Conservation (phyloP, 2,113 vertebrate genomes). For the Pan paniscus region DNA sequence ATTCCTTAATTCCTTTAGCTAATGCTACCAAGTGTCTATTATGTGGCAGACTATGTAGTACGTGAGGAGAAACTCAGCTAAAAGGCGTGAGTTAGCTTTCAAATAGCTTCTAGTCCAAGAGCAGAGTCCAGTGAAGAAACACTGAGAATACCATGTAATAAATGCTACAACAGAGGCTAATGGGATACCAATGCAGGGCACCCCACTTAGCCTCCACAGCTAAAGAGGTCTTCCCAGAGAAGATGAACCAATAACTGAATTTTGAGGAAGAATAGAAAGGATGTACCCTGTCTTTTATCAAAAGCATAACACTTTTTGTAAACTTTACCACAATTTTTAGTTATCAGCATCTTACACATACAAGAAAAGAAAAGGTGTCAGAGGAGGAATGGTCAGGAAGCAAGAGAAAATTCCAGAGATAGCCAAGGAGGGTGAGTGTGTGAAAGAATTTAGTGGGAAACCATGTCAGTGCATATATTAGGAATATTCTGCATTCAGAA, state of each 20-base stretch:
- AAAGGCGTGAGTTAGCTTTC: not conserved
- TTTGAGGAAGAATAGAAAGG: not conserved
- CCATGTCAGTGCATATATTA: too few species aligned
- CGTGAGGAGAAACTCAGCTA: not conserved
- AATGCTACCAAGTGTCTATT: not conserved
- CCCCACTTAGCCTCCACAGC: not conserved
- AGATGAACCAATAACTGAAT: not conserved
- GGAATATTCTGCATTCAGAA: not conserved
- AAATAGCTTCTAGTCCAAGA: not conserved
- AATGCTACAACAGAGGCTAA: not conserved
- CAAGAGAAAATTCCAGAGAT: not conserved
- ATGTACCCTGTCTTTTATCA: not conserved
- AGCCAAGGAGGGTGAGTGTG: not conserved
- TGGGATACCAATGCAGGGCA: not conserved
- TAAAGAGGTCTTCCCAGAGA: not conserved
- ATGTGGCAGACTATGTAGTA: not conserved
- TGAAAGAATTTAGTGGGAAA: not conserved
- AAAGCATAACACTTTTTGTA: not conserved
- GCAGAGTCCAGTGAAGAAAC: not conserved
- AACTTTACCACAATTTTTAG: not conserved
- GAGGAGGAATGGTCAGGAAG: not conserved
- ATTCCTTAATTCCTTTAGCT: not conserved
- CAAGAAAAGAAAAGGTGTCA: not conserved
- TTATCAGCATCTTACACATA: not conserved
- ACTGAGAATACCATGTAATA: not conserved